A percentile compares a stretch with the other conserved stretches of the same genome.
phyloP scores from a whole-genome alignment of 1,140 invertebrate species.

The Drosophila sp. region DNA sequence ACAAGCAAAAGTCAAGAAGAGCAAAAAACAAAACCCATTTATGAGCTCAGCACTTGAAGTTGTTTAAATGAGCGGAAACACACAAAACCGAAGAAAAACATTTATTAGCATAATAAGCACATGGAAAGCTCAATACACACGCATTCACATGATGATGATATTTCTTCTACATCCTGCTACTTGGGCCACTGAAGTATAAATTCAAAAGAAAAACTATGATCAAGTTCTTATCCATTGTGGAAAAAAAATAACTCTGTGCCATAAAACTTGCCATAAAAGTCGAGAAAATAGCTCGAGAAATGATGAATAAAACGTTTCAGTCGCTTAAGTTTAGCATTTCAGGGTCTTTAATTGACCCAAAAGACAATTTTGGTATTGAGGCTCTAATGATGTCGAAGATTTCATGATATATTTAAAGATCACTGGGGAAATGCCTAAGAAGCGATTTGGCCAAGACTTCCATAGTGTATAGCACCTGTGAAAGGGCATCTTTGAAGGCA shows the following conservation, averaged over 20 bases:
- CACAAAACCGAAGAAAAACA: constrained; percentile 20
- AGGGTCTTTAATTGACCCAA: too few species aligned
- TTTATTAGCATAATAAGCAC: constrained; percentile 58
- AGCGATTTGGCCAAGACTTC: too few species aligned
- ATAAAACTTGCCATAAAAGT: too few species aligned
- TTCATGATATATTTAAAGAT: too few species aligned
- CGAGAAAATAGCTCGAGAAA: too few species aligned
- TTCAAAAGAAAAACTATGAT: neutral
- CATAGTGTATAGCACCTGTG: too few species aligned
- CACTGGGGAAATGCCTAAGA: too few species aligned
- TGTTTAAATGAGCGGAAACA: constrained; percentile 40
- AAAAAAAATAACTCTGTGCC: neutral
- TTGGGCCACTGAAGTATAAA: neutral
- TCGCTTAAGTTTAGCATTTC: too few species aligned
- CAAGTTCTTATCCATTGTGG: neutral
- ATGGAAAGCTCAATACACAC: constrained; percentile 14
- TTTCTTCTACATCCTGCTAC: neutral
- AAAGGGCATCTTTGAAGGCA: too few species aligned
- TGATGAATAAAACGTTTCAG: too few species aligned
- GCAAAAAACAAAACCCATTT: constrained; percentile 21
- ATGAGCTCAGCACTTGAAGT: constrained; percentile 23
- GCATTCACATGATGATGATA: neutral
- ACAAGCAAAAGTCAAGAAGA: constrained; percentile 13
- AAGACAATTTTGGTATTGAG: too few species aligned
- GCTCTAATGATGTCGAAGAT: too few species aligned